Conservation (phyloP, 37 sponge, comb jelly and placozoan genomes). For the Geodia barretti region DNA sequence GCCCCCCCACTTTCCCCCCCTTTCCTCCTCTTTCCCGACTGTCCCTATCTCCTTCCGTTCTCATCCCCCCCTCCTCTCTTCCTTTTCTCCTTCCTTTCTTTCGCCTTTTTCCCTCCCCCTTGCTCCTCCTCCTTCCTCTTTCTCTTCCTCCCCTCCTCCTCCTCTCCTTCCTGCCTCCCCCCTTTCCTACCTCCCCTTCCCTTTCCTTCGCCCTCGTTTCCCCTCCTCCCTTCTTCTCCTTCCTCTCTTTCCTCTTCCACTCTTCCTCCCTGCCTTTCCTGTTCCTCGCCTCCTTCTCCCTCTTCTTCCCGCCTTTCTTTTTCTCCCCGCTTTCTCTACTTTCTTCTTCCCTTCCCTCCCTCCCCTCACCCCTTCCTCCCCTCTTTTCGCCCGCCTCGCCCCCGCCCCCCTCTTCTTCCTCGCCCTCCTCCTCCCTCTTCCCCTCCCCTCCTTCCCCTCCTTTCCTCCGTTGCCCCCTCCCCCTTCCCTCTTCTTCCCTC, state of each 20-base stretch:
- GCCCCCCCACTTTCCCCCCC: too few relatives aligned
- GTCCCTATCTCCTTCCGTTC: too few relatives aligned
- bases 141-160: neutral
- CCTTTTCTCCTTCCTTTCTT: too few relatives aligned
- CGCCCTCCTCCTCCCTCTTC: too few relatives aligned
- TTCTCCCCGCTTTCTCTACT: neutral
- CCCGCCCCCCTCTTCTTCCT: neutral
- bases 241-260: neutral
- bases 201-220: neutral
- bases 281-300: too few relatives aligned
- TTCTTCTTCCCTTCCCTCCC: neutral
- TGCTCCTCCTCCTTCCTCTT: neutral
- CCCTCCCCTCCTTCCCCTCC: too few relatives aligned
- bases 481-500: too few relatives aligned
- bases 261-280: neutral
- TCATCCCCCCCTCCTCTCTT: too few relatives aligned
- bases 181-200: neutral
- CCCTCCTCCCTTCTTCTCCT: neutral
- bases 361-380: neutral
- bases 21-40: too few relatives aligned
- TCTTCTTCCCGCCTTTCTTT: neutral
- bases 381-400: neutral
- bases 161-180: too few relatives aligned
- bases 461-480: too few relatives aligned
- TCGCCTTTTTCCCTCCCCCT: neutral